Evolutionary conservation across 2,113 vertebrate genomes (phyloP).

Genomic region (Pelecanoides urinatrix): DNA sequence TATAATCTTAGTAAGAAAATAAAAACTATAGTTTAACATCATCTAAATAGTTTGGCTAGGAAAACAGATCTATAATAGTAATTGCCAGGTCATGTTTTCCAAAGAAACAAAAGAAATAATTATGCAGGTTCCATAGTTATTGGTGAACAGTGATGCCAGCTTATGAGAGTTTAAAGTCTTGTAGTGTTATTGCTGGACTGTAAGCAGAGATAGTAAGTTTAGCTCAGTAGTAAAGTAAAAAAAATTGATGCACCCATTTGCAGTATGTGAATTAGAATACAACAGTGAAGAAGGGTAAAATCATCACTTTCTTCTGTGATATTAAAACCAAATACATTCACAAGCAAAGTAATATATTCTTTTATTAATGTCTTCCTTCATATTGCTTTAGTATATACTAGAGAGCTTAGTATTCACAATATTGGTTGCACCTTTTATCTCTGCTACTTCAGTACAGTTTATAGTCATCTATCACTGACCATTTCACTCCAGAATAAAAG

Average conservation of each 20-base stretch:
- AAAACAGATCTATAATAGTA: neutral
- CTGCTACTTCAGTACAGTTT: neutral
- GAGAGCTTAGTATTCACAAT: neutral
- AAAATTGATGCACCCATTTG: neutral
- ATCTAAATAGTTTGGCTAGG: neutral
- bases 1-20: neutral
- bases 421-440: neutral
- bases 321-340: neutral
- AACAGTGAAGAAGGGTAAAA: neutral
- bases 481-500: neutral
- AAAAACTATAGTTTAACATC: neutral
- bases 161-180: conserved; percentile 3
- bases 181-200: neutral
- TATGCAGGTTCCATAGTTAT: neutral
- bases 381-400: neutral
- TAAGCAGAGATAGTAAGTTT: neutral
- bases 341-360: neutral
- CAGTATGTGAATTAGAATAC: neutral
- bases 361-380: neutral
- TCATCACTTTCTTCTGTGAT: neutral
- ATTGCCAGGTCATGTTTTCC: neutral
- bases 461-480: neutral
- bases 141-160: neutral
- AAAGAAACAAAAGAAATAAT: neutral
- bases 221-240: neutral